These are phyloP conservation scores for Hirtodrosophila cameraria DNA, from an alignment of 2,888 invertebrate species.

Conservation along the genomic window DNA sequence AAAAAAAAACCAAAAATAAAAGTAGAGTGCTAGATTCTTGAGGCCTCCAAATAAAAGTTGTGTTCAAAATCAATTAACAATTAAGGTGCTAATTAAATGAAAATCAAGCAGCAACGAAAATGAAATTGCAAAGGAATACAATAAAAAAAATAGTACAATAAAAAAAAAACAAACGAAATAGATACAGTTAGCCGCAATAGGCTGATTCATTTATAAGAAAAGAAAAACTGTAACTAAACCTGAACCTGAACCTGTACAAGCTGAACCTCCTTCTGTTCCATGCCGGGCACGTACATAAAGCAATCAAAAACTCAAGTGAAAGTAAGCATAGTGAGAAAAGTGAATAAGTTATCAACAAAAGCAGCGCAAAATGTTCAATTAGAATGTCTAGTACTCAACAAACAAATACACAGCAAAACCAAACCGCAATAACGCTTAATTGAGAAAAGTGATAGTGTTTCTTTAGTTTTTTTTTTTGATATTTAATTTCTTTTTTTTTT, in stretches of 20 bases:
- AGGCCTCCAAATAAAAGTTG: slow-evolving; percentile 24
- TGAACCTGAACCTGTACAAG: neutral
- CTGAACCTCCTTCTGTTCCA: slow-evolving; percentile 30
- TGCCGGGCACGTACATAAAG: slow-evolving; percentile 40
- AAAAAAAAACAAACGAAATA: too few species aligned
- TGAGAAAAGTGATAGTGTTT: slow-evolving; percentile 78
- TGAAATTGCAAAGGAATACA: slow-evolving; percentile 49
- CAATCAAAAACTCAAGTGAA: slow-evolving; percentile 38
- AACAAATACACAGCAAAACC: slow-evolving; percentile 12
- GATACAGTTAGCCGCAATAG: slow-evolving; percentile 20
- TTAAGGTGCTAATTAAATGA: slow-evolving; percentile 67
- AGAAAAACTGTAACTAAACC: neutral
- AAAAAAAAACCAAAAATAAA: slow-evolving; percentile 9
- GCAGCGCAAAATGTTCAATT: slow-evolving; percentile 61
- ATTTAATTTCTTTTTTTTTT: slow-evolving; percentile 13
- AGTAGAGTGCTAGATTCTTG: slow-evolving; percentile 35
- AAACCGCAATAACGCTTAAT: slow-evolving; percentile 57
- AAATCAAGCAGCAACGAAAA: slow-evolving; percentile 61
- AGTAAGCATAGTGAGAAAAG: slow-evolving; percentile 49
- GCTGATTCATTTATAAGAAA: neutral
- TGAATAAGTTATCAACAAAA: slow-evolving; percentile 59
- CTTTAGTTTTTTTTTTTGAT: slow-evolving; percentile 27
- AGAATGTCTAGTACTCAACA: slow-evolving; percentile 60
- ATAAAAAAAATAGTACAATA: too few species aligned
- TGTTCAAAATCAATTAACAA: slow-evolving; percentile 65